phyloP scores from a whole-genome alignment of 2,113 vertebrate species.

The Serranochromis macrocephalus region DNA sequence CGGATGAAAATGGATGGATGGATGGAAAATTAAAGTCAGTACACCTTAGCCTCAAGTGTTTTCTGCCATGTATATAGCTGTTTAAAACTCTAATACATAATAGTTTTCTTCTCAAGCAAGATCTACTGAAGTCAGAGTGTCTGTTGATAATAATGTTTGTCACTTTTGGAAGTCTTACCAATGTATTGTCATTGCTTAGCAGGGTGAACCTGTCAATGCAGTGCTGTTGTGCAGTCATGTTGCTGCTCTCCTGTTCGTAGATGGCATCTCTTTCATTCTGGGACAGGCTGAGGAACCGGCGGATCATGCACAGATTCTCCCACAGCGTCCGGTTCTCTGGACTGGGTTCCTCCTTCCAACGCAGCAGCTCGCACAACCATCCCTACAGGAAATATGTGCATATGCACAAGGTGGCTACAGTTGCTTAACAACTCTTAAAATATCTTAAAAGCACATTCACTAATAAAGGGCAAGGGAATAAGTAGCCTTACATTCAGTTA shows the following conservation, averaged over 20 bases:
- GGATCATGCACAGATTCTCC: conserved; percentile 95
- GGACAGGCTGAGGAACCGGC: conserved; percentile 87
- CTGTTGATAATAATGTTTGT: background rate
- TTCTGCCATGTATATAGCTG: background rate
- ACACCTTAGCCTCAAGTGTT: background rate
- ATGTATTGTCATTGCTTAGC: conserved; percentile 82
- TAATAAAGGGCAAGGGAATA: background rate
- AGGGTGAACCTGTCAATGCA: conserved; percentile 82
- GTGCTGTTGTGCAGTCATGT: conserved; percentile 75
- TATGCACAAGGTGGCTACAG: background rate
- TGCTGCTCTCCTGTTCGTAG: conserved; percentile 92
- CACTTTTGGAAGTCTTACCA: conserved; percentile 72
- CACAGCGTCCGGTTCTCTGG: conserved; percentile 92
- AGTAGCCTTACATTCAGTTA: background rate
- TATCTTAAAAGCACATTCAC: background rate
- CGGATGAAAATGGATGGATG: too few species aligned
- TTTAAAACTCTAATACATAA: background rate
- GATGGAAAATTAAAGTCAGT: too few species aligned
- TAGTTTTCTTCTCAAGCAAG: background rate
- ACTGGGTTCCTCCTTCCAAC: conserved; percentile 94
- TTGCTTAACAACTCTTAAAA: background rate
- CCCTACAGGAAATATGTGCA: conserved; percentile 65
- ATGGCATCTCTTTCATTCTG: conserved; percentile 89
- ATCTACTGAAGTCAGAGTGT: background rate
- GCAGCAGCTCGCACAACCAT: conserved; percentile 91